Evolutionary conservation across 1,140 invertebrate species (phyloP).

Genomic region (Cydia amplana): DNA sequence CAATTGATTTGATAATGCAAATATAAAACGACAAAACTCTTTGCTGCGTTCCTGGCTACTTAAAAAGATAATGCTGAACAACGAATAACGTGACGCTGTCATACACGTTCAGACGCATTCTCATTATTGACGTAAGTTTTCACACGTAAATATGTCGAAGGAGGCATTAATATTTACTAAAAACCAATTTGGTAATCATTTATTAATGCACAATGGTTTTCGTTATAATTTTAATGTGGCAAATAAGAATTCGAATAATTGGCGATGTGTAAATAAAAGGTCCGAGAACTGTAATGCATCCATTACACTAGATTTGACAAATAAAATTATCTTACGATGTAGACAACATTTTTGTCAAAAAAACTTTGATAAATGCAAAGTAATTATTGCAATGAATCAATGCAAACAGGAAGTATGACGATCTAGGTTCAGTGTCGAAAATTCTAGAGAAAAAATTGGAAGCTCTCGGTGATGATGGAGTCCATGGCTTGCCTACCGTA

Average conservation of each 20-base stretch:
- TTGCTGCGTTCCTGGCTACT: too few relatives aligned
- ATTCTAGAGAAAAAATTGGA: slow-evolving; percentile 3
- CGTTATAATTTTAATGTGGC: slow-evolving; percentile 11
- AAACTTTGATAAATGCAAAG: neutral
- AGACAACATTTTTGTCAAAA: neutral
- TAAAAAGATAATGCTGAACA: too few relatives aligned
- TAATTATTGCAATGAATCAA: slow-evolving; percentile 7
- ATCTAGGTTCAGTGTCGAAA: slow-evolving; percentile 6
- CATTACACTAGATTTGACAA: slow-evolving; percentile 3
- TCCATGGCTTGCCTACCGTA: slow-evolving; percentile 10
- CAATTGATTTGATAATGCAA: too few relatives aligned
- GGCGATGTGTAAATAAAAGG: too few relatives aligned
- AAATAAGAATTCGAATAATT: too few relatives aligned
- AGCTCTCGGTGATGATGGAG: neutral
- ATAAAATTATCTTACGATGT: neutral
- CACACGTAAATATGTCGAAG: too few relatives aligned
- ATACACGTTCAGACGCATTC: too few relatives aligned
- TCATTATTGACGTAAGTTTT: too few relatives aligned
- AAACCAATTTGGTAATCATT: neutral
- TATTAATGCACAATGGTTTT: neutral
- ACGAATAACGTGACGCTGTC: too few relatives aligned
- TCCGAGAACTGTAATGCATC: too few relatives aligned
- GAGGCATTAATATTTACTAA: too few relatives aligned
- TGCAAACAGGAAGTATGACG: slow-evolving; percentile 4
- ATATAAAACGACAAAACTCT: too few relatives aligned